Base-by-base conservation (phyloP, 2,113 vertebrate genomes). In the Etheostoma spectabile region DNA sequence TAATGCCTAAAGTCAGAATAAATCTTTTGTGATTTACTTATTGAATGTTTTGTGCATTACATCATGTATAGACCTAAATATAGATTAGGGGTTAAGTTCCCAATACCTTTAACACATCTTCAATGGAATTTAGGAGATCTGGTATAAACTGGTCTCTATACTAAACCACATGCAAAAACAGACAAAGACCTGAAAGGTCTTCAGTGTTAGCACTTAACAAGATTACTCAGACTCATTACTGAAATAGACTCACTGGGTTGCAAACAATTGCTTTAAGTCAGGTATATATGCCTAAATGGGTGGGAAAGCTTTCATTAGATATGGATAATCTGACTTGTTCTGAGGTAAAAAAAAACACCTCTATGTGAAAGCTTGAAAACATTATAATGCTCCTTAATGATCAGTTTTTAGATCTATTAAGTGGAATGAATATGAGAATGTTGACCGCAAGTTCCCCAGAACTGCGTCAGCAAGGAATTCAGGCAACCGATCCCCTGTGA, bases 401-500 rank as follows among this genome's bases (percentile, higher is more conserved):
- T 81, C 35, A 53, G 53, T 33, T 56, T 62, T 77, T 11, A 2
- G 15, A 77, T 68, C 64, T 59, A 64, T 63, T 24, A 52, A 83
- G 46, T 13, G n/a, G 19, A 56, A 55, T 42, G 12, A 75, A 53
- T 10, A 65, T 6, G 55, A 51, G 38, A 67, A 56, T 30, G 60
- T 42, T 49, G 77, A 82, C 72, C 35, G 7, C 55, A 45, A 72
- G 56, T 56, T 66, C 63, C 81, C 52, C 59, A 33, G 22, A 63
- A 77, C 61, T 65, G 82, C 74, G 52, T 65, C 79, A 69, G 70
- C 18, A 27, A 62, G 62, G 51, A 92, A 92, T 88, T 56, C 80
- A 88, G 88, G 53, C 89, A 87, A 56, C 71, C 8, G 22, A 76
- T 88, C 86, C 81, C 86, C 33, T 65, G 80, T 53, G 91, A 72